Percentiles rank a stretch among this genome's conserved stretches.
phyloP scores from a whole-genome alignment of 2,888 invertebrate genomes.

The Caenorhabditis sulstoni region DNA sequence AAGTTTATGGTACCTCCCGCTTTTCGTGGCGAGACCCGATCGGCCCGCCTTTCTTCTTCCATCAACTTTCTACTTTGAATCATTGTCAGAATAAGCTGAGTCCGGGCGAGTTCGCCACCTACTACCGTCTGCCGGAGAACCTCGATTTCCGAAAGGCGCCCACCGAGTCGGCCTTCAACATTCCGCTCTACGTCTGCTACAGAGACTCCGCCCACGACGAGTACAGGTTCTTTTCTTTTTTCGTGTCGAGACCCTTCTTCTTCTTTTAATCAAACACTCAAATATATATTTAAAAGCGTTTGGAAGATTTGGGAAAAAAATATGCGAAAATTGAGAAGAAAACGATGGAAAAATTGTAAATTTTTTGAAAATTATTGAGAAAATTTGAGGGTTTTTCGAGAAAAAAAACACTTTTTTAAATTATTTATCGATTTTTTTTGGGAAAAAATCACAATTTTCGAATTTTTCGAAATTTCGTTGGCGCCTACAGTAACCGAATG shows the following conservation, averaged over 20 bases:
- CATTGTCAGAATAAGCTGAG: conserved; percentile 18
- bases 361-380: background rate
- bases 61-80: no score
- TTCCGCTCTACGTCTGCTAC: conserved; percentile 25
- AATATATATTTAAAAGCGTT: no score
- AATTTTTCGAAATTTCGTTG: no score
- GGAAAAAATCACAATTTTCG: background rate
- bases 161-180: conserved; percentile 14
- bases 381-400: background rate
- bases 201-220: conserved; percentile 10
- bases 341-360: conserved; percentile 1
- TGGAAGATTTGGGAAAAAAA: no score
- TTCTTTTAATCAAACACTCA: no score
- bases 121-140: conserved; percentile 16
- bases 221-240: background rate
- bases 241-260: no score
- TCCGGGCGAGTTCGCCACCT: conserved; percentile 35
- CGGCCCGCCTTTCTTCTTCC: no score
- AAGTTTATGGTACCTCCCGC: no score
- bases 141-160: background rate
- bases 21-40: no score
- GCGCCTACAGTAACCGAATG: no score
- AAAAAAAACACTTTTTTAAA: background rate
- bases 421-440: background rate
- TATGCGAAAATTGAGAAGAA: no score